phyloP scores from a whole-genome alignment of 1,140 invertebrate genomes.

The Ephestia elutella region DNA sequence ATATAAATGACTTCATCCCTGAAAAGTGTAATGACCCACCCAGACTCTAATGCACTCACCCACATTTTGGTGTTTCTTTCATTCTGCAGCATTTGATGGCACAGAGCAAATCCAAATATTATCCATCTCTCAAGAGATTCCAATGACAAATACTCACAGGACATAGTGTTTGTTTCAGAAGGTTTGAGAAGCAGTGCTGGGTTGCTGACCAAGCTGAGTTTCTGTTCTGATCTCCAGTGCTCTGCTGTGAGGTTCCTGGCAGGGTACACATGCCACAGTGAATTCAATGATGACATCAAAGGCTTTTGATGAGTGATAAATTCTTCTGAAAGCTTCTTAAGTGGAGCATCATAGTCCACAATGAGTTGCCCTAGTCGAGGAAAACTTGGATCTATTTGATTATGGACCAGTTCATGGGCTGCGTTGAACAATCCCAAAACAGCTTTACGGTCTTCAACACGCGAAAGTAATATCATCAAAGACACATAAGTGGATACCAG shows the following conservation, averaged over 20 bases:
- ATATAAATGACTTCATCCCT: conserved; percentile 98
- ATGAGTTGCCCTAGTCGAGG: conserved; percentile 97
- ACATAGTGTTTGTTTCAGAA: conserved; percentile 95
- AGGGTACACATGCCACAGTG: conserved; percentile 90
- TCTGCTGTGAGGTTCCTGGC: conserved; percentile 94
- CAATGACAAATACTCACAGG: conserved; percentile 96
- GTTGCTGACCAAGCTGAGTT: conserved; percentile 94
- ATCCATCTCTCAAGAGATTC: conserved; percentile 98
- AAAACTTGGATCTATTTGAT: conserved; percentile 92
- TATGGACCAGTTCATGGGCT: conserved; percentile 96
- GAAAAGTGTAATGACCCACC: conserved; percentile 96
- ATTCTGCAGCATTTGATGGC: conserved; percentile 88
- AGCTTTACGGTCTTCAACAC: conserved; percentile 98
- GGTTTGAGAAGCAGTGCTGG: conserved; percentile 94
- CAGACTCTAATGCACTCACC: conserved; percentile 91
- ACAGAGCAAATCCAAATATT: conserved; percentile 93
- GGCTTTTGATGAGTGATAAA: conserved; percentile 96
- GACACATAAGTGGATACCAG: conserved; percentile 95
- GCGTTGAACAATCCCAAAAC: conserved; percentile 98
- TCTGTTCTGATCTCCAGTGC: conserved; percentile 94
- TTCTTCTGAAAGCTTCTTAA: conserved; percentile 97
- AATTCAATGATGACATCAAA: conserved; percentile 88
- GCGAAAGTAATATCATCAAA: conserved; percentile 95
- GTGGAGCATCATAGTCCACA: conserved; percentile 96
- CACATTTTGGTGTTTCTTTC: conserved; percentile 92